A percentile compares a stretch with the other conserved stretches of the same genome.
Conservation (phyloP, 2,113 vertebrate genomes). For the Carettochelys insculpta region DNA sequence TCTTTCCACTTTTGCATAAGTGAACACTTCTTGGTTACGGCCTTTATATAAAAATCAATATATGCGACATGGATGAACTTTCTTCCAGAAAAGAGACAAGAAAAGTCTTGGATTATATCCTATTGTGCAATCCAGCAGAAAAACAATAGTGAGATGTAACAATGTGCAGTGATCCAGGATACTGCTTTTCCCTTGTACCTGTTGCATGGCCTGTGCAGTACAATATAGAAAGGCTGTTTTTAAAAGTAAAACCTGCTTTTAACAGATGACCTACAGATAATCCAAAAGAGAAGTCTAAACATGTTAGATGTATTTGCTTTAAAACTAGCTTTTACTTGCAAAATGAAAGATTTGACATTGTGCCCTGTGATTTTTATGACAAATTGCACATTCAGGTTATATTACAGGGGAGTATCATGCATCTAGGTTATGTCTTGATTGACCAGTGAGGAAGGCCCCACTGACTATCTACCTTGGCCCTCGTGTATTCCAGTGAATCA, state of each 20-base stretch:
- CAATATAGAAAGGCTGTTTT: neutral
- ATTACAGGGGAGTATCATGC: neutral
- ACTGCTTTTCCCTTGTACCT: neutral
- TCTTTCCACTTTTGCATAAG: neutral
- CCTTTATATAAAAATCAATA: neutral
- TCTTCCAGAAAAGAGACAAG: neutral
- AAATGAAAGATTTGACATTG: neutral
- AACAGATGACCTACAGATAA: neutral
- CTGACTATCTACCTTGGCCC: neutral
- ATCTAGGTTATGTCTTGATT: neutral
- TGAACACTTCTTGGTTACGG: neutral
- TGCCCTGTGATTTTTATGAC: neutral
- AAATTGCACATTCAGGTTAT: neutral
- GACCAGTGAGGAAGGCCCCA: neutral
- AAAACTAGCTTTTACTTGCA: neutral
- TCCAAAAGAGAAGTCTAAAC: neutral
- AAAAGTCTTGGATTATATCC: neutral
- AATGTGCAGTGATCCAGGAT: neutral
- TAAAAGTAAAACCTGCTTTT: neutral
- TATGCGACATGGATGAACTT: neutral
- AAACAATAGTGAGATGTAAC: neutral
- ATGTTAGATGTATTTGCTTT: neutral
- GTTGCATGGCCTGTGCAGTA: neutral
- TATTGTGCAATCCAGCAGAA: neutral
- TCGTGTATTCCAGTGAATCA: neutral